Base-by-base conservation (phyloP, 2,113 vertebrate genomes). In the Noctilio leporinus region DNA sequence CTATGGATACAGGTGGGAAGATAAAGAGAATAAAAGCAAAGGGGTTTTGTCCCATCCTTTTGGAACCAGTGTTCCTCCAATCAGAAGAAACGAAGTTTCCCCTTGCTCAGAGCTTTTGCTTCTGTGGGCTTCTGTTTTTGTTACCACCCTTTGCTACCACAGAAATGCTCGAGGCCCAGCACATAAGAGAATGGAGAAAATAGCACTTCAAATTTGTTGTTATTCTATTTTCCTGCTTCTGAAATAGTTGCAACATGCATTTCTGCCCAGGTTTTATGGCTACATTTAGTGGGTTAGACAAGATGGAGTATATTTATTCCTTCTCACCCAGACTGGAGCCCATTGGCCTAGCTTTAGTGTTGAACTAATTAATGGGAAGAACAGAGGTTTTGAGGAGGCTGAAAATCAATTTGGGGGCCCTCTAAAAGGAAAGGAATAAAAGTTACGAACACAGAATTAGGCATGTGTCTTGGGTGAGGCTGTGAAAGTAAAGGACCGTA, bases 361-460 rank as follows among this genome's bases (percentile, higher is more conserved):
- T 93, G 55, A 88, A 86, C 81, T 84, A 77, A 62, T 90, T 86
- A 72, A 70, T 65, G 16, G 45, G 62, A 92, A 69, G 43, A 91
- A 53, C 7, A 90, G 70, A 62, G n/a, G 38, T 89, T 89, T 78
- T 87, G 30, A 83, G 55, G 49, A 5, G 4, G 59, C 24, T 81
- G 80, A 88, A 86, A 53, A 26, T 59, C 1, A 57, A 0, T 92
- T 89, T 91, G 59, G 55, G 90, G 51, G 3, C 8, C 7, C 12
- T 57, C 47, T 94, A 91, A 30, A 51, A 75, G 80, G 55, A 92
- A 89, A 84, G 30, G 26, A 96, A 69, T 51, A 47, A 6, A 76
- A 62, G 30, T 84, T 85, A 35, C 22, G n/a, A 92, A 81, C 87
- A 47, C 8, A 19, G 84, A 69, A 91, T 77, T 73, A 86, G 30